Percentiles rank a stretch among this genome's conserved stretches.
Conservation (phyloP, 2,797 vertebrate species). For the Gastrophryne carolinensis region DNA sequence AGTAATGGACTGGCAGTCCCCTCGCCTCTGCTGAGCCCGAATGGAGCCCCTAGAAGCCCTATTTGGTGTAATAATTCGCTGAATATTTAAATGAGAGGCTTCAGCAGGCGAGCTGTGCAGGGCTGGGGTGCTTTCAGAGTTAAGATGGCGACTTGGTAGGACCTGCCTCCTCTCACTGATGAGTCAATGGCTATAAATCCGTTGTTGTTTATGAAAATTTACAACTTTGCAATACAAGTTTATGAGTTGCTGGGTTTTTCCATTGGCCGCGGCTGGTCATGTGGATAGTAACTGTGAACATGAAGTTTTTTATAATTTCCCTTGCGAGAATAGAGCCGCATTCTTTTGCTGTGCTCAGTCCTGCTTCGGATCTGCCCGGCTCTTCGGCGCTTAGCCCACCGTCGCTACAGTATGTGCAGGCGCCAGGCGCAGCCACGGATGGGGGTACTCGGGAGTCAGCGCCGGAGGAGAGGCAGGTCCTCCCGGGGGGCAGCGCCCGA, state of each 20-base stretch:
- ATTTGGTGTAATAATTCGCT: neutral
- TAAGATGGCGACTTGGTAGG: constrained; percentile 95
- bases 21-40: too few species aligned
- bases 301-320: constrained; percentile 99
- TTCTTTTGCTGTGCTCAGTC: constrained; percentile 82
- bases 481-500: constrained; percentile 62
- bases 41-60: neutral
- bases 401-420: constrained; percentile 72
- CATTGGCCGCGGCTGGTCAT: constrained; percentile 89
- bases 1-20: too few species aligned
- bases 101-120: neutral
- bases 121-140: constrained; percentile 70
- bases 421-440: constrained; percentile 66
- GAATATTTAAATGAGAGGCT: neutral
- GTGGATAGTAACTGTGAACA: constrained; percentile 91
- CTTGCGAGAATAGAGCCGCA: constrained; percentile 92
- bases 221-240: constrained; percentile 98
- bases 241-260: constrained; percentile 86
- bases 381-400: constrained; percentile 67
- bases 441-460: constrained; percentile 59
- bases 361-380: constrained; percentile 78
- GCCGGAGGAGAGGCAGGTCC: constrained; percentile 59
- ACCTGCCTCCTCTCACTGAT: constrained; percentile 85
- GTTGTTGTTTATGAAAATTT: constrained; percentile 99
- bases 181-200: constrained; percentile 95